phyloP scores from a whole-genome alignment of 1,140 invertebrate species.

The Ridgeia piscesae region DNA sequence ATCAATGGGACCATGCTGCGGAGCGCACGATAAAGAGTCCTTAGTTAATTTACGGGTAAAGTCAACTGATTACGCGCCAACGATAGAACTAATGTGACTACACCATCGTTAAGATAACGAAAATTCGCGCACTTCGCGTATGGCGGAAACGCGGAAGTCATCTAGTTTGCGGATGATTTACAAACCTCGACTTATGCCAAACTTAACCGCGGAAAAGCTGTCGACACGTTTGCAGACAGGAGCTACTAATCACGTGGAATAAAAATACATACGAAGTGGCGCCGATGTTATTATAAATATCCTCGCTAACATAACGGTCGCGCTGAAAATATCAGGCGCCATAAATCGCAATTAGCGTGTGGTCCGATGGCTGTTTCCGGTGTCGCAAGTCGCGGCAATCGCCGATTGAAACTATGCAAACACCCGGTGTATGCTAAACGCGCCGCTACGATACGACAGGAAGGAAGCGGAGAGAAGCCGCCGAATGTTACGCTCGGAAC shows the following conservation, averaged over 20 bases:
- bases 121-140: not conserved
- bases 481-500: not conserved
- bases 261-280: not conserved
- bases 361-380: not conserved
- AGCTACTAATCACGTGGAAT: not conserved
- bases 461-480: not conserved
- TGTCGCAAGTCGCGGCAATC: not conserved
- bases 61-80: not conserved
- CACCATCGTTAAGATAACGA: not conserved
- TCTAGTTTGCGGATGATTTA: not conserved
- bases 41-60: not conserved
- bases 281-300: not conserved
- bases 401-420: not conserved
- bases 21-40: not conserved
- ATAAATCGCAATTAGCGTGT: not conserved
- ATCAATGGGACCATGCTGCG: not conserved
- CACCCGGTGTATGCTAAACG: not conserved
- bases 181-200: not conserved
- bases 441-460: not conserved
- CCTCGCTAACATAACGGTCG: not conserved
- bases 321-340: not conserved
- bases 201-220: not conserved
- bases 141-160: not conserved
- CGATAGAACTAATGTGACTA: not conserved
- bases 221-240: not conserved